phyloP scores from a whole-genome alignment of 2,888 invertebrate genomes.

The Busseola fusca region DNA sequence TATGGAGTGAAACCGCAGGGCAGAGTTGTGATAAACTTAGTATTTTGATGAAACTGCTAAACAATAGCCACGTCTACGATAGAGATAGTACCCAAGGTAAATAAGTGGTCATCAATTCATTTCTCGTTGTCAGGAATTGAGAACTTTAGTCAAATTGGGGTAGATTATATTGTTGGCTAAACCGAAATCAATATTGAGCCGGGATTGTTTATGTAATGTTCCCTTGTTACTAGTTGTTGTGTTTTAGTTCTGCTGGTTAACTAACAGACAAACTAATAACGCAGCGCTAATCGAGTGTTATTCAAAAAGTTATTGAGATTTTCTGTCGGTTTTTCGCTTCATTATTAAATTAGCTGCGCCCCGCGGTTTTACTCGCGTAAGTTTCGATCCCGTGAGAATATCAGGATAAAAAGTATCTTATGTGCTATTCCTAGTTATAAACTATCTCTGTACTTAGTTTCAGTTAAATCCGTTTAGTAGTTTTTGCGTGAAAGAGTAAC shows the following conservation, averaged over 20 bases:
- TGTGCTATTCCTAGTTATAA: no score
- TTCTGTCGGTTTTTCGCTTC: neutral
- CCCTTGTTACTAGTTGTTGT: constrained; percentile 76
- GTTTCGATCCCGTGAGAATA: no score
- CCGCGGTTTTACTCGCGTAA: no score
- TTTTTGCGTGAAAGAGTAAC: no score
- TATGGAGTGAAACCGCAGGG: neutral
- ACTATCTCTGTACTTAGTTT: no score
- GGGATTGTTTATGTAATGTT: constrained; percentile 78
- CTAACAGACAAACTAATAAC: constrained; percentile 36
- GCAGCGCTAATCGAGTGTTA: neutral
- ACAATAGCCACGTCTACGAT: neutral
- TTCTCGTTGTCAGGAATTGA: constrained; percentile 62
- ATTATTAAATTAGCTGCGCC: no score
- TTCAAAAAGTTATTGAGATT: neutral
- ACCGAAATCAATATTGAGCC: constrained; percentile 81
- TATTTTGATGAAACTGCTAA: neutral
- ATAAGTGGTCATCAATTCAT: constrained; percentile 67
- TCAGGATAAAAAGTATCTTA: no score
- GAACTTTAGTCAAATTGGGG: constrained; percentile 81
- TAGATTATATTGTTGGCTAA: constrained; percentile 82
- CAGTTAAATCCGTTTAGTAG: no score
- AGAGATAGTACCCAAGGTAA: constrained; percentile 23
- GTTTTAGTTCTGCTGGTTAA: constrained; percentile 70
- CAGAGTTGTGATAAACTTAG: neutral